Evolutionary conservation across 2,888 invertebrate genomes (phyloP).

Genomic region (Aleiodes alternator): DNA sequence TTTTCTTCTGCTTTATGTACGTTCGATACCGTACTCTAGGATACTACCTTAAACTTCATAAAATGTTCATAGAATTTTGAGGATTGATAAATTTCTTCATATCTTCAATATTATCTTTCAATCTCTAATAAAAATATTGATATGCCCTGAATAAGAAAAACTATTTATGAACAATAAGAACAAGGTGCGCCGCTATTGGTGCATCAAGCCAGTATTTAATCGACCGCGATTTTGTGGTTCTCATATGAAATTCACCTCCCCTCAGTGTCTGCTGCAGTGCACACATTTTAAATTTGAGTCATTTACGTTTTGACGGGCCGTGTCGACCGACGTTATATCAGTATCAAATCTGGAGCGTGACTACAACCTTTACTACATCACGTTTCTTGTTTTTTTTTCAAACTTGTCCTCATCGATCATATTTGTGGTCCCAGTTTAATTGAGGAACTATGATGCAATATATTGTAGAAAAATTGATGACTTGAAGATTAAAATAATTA

Average conservation of each 20-base stretch:
- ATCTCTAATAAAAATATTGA: neutral
- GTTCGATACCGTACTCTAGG: too few relatives aligned
- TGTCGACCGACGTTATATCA: constrained; percentile 20
- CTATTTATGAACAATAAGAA: constrained; percentile 47
- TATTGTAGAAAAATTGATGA: neutral
- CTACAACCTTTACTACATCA: constrained; percentile 11
- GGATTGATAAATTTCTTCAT: neutral
- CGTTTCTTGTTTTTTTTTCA: neutral
- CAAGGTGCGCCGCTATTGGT: constrained; percentile 41
- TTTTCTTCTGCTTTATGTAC: too few relatives aligned
- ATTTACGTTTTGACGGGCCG: constrained; percentile 25
- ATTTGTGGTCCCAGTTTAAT: neutral
- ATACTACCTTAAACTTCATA: too few relatives aligned
- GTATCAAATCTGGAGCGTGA: constrained; percentile 31
- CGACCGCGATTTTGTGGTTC: constrained; percentile 39
- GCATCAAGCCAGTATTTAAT: constrained; percentile 49
- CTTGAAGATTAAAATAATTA: neutral
- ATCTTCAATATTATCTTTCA: neutral
- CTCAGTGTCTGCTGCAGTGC: neutral
- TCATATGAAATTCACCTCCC: constrained; percentile 2
- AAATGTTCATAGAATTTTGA: too few relatives aligned
- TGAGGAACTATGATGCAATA: too few relatives aligned
- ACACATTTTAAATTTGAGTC: constrained; percentile 17
- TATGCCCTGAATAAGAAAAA: constrained; percentile 29
- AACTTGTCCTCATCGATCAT: neutral